phyloP scores from a whole-genome alignment of 2,888 invertebrate genomes.

The Lepidocyrtoides sp. region DNA sequence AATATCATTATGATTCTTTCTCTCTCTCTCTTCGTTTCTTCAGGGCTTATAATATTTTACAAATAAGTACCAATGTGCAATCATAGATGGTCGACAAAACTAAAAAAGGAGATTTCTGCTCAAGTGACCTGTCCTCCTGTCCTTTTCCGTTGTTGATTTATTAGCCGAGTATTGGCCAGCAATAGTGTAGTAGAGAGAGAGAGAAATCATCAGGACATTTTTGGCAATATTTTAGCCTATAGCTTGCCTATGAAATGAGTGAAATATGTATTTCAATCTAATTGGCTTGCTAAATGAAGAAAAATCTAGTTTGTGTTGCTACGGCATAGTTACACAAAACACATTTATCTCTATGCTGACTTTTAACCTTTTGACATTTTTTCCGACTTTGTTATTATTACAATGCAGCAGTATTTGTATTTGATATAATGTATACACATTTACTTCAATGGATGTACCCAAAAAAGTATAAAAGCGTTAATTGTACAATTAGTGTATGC shows the following conservation, averaged over 20 bases:
- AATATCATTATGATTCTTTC: slow-evolving; percentile 14
- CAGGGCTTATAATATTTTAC: slow-evolving; percentile 50
- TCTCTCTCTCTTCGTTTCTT: slow-evolving; percentile 10
- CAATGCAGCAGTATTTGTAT: neutral
- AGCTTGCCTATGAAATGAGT: slow-evolving; percentile 2
- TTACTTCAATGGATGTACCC: neutral
- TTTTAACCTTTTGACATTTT: slow-evolving; percentile 64
- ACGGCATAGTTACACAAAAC: neutral
- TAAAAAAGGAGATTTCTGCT: slow-evolving; percentile 36
- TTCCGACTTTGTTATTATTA: neutral
- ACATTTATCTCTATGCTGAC: slow-evolving; percentile 17
- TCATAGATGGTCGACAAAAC: neutral
- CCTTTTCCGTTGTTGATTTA: slow-evolving; percentile 69
- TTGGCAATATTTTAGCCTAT: slow-evolving; percentile 61
- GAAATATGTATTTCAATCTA: slow-evolving; percentile 42
- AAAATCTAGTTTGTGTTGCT: slow-evolving; percentile 28
- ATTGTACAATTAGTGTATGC: neutral
- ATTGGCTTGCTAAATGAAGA: slow-evolving; percentile 22
- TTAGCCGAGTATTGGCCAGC: slow-evolving; percentile 35
- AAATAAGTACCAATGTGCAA: neutral
- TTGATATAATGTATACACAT: neutral
- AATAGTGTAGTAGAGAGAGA: neutral
- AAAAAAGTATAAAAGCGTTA: neutral
- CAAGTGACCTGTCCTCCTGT: slow-evolving; percentile 45
- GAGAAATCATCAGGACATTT: slow-evolving; percentile 60